Percentiles rank a stretch among this genome's conserved stretches.
Conservation (phyloP, 2,888 invertebrate species). For the Brachylomia viminalis region DNA sequence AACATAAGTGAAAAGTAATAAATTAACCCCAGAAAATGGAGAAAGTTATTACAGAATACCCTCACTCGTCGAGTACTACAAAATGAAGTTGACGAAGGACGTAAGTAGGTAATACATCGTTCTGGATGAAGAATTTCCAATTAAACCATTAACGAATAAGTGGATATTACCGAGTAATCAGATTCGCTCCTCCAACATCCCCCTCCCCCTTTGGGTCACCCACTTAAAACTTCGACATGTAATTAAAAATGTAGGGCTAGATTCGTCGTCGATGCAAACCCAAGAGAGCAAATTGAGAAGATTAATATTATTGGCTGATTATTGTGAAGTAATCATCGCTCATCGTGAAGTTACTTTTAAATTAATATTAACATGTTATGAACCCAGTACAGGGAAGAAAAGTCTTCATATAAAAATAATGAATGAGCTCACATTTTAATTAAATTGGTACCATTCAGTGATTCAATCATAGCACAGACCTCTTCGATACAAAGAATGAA, state of each 20-base stretch:
- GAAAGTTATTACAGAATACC: slow-evolving; percentile 18
- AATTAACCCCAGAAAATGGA: slow-evolving; percentile 32
- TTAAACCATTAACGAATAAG: slow-evolving; percentile 39
- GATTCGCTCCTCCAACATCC: neutral
- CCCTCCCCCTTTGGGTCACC: neutral
- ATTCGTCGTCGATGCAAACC: slow-evolving; percentile 12
- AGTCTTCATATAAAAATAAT: neutral
- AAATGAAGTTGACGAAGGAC: slow-evolving; percentile 22
- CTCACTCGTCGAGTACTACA: slow-evolving; percentile 14
- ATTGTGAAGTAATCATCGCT: slow-evolving; percentile 18
- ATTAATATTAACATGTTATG: slow-evolving; percentile 30
- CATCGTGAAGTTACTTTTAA: slow-evolving; percentile 3
- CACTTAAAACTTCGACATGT: slow-evolving; percentile 46
- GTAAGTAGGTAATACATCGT: slow-evolving; percentile 21
- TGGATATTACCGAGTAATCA: slow-evolving; percentile 51
- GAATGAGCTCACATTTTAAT: neutral
- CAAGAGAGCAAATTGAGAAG: slow-evolving; percentile 14
- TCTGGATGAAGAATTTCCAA: slow-evolving; percentile 37
- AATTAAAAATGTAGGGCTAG: slow-evolving; percentile 51
- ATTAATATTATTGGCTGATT: slow-evolving; percentile 42
- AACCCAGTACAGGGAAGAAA: neutral
- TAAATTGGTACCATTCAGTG: neutral
- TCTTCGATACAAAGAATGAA: neutral
- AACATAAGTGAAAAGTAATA: slow-evolving; percentile 36
- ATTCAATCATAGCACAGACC: too few species aligned